Evolutionary conservation across 2,113 vertebrate species (phyloP).

Genomic region (Sorex fumeus): DNA sequence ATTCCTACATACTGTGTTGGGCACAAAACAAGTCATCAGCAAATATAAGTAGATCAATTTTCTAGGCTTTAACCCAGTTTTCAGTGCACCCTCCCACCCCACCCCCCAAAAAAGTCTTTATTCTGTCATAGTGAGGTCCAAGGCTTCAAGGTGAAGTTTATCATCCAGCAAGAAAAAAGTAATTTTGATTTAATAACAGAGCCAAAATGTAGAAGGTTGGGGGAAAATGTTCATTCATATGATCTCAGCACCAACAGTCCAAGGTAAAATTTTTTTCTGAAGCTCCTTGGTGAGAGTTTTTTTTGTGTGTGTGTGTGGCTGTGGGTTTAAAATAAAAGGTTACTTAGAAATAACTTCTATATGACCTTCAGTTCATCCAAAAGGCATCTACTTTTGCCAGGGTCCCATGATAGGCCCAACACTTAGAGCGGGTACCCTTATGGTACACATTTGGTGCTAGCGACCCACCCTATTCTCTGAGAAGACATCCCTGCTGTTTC

Average conservation of each 20-base stretch:
- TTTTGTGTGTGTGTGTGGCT: too few relatives aligned
- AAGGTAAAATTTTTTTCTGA: background rate
- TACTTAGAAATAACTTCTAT: background rate
- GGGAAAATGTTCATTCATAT: background rate
- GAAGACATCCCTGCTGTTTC: background rate
- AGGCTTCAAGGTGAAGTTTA: background rate
- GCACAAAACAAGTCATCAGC: background rate
- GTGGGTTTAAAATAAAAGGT: conserved; percentile 5
- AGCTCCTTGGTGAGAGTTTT: background rate
- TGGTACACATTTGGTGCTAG: background rate
- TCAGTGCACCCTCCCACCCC: background rate
- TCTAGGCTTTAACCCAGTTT: conserved; percentile 12
- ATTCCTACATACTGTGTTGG: background rate
- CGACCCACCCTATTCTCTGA: background rate
- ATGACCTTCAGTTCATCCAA: background rate
- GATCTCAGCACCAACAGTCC: background rate
- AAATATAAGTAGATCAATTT: conserved; percentile 1
- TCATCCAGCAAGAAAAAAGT: conserved; percentile 3
- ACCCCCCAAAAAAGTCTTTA: background rate
- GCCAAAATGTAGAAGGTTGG: background rate
- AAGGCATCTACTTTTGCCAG: background rate
- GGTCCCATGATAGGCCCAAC: background rate
- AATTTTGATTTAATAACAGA: background rate
- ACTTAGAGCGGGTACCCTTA: background rate
- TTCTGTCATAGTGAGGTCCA: background rate